A percentile compares a stretch with the other conserved stretches of the same genome.
These are phyloP conservation scores for Chondrosia reniformis DNA, from an alignment of 37 sponge, comb jelly and placozoan genomes.

Conservation along the genomic window DNA sequence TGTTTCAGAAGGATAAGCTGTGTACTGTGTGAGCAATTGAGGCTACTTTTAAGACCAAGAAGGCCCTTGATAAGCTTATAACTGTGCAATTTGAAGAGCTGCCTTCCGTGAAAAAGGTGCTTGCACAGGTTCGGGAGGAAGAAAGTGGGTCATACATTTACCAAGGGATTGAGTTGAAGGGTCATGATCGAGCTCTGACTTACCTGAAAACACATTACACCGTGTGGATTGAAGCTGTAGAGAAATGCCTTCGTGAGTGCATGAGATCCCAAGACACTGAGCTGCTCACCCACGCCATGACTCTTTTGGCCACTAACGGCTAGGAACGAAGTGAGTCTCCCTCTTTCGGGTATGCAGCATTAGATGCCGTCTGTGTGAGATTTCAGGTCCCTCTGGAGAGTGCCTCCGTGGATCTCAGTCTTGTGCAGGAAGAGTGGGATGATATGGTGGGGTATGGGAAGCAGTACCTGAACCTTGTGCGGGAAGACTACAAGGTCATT, in stretches of 20 bases:
- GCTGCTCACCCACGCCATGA: constrained; percentile 41
- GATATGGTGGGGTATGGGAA: constrained; percentile 43
- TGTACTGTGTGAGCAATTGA: constrained; percentile 61
- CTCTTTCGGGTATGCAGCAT: constrained; percentile 39
- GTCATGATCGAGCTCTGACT: not conserved
- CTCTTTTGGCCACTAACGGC: constrained; percentile 64
- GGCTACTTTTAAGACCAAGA: constrained; percentile 38
- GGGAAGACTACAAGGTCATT: constrained; percentile 31
- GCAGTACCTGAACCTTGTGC: constrained; percentile 26
- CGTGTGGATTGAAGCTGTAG: constrained; percentile 28
- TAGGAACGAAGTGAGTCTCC: constrained; percentile 40
- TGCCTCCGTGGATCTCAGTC: constrained; percentile 5
- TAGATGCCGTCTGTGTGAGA: constrained; percentile 21
- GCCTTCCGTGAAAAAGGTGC: constrained; percentile 58
- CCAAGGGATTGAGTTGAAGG: constrained; percentile 29
- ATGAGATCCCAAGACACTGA: constrained; percentile 34
- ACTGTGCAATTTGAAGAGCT: constrained; percentile 28
- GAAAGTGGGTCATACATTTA: not conserved
- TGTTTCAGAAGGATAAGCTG: constrained; percentile 50
- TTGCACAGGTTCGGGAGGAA: not conserved
- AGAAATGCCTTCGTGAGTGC: constrained; percentile 29
- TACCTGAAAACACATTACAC: not conserved
- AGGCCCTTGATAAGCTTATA: constrained; percentile 33
- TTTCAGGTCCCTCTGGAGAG: constrained; percentile 37
- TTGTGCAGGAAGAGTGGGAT: constrained; percentile 50